A percentile compares a stretch with the other conserved stretches of the same genome.
These are phyloP conservation scores for Drosophila repletoides DNA, from an alignment of 1,140 invertebrate genomes.

Conservation along the genomic window DNA sequence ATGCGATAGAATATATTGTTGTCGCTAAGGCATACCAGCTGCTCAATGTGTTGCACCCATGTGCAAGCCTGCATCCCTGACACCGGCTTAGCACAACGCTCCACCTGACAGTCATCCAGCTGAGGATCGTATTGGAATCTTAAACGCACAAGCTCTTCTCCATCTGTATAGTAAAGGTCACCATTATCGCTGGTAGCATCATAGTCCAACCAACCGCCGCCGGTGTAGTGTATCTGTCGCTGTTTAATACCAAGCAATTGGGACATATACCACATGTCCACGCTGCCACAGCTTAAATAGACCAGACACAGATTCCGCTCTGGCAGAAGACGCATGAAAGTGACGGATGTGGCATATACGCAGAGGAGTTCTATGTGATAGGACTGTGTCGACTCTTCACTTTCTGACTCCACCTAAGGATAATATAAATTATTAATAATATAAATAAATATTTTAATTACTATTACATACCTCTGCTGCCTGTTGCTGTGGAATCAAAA, in stretches of 20 bases:
- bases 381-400: neutral
- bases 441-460: no score
- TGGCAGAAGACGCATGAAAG: slow-evolving; percentile 49
- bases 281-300: slow-evolving; percentile 57
- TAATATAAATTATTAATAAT: no score
- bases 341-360: slow-evolving; percentile 50
- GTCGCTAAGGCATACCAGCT: slow-evolving; percentile 68
- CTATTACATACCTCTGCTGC: no score
- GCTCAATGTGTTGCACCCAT: slow-evolving; percentile 51
- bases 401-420: no score
- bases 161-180: slow-evolving; percentile 70
- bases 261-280: slow-evolving; percentile 76
- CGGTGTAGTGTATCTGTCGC: slow-evolving; percentile 47
- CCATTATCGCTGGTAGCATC: slow-evolving; percentile 47
- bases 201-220: slow-evolving; percentile 55
- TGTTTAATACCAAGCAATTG: slow-evolving; percentile 39
- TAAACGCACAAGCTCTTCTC: slow-evolving; percentile 54
- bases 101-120: slow-evolving; percentile 50
- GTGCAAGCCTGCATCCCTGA: slow-evolving; percentile 65
- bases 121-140: slow-evolving; percentile 42
- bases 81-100: slow-evolving; percentile 37
- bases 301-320: slow-evolving; percentile 53
- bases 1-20: slow-evolving; percentile 77
- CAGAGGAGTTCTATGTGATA: slow-evolving; percentile 61
- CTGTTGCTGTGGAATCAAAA: slow-evolving; percentile 10